Percentiles rank a stretch among this genome's conserved stretches.
Evolutionary conservation across 2,113 vertebrate species (phyloP).

Genomic region (Camelus dromedarius): DNA sequence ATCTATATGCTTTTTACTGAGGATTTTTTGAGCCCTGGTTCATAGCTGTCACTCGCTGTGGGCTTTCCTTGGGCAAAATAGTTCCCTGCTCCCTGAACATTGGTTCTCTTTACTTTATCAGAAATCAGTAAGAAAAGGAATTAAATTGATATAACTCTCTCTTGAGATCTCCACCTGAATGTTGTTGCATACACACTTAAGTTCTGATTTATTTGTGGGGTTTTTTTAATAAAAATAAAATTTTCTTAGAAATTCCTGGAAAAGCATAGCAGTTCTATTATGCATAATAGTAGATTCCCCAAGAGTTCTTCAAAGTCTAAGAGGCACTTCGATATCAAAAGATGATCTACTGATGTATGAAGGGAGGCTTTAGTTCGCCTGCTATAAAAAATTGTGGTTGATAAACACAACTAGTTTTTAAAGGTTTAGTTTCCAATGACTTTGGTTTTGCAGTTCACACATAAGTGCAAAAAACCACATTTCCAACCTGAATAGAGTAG

Average conservation of each 20-base stretch:
- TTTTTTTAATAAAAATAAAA: neutral
- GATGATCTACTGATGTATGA: neutral
- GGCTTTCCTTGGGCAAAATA: neutral
- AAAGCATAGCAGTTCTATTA: neutral
- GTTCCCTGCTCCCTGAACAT: neutral
- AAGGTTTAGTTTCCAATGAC: neutral
- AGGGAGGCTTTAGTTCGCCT: neutral
- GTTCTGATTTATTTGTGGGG: slow-evolving; percentile 39
- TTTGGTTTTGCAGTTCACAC: slow-evolving; percentile 4
- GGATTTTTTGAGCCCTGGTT: neutral
- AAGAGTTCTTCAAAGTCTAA: neutral
- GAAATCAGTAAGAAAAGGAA: slow-evolving; percentile 39
- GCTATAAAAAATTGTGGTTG: neutral
- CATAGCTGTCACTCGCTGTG: neutral
- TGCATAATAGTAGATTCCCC: neutral
- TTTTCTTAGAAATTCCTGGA: slow-evolving; percentile 1
- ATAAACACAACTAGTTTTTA: neutral
- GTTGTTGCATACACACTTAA: neutral
- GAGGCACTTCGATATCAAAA: neutral
- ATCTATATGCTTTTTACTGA: neutral
- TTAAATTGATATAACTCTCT: neutral
- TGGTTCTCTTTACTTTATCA: neutral
- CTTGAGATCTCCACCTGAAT: neutral
- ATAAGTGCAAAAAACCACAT: neutral
- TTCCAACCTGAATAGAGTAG: neutral